Conservation (phyloP, 1,140 invertebrate species). For the Choristoneura fumiferana region DNA sequence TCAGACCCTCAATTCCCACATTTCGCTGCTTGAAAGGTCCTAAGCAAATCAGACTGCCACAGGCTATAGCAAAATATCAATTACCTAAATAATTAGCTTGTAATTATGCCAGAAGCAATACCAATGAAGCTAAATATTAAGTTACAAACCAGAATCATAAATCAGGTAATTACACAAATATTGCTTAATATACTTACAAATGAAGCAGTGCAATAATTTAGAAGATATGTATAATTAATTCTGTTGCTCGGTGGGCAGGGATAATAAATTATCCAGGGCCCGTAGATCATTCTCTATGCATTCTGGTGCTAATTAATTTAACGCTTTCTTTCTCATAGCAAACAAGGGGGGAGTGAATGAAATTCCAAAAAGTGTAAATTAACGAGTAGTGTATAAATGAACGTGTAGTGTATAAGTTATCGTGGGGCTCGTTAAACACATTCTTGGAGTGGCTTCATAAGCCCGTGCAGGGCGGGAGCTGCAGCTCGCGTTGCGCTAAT, state of each 20-base stretch:
- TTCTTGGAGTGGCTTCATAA: slow-evolving; percentile 47
- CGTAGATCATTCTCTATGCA: slow-evolving; percentile 54
- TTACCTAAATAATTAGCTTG: no score
- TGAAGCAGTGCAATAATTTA: slow-evolving; percentile 8
- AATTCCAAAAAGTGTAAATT: slow-evolving; percentile 66
- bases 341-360: slow-evolving; percentile 61
- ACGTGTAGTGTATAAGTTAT: slow-evolving; percentile 66
- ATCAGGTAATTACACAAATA: slow-evolving; percentile 1
- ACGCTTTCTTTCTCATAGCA: slow-evolving; percentile 56
- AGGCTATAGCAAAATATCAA: no score
- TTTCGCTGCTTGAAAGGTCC: no score
- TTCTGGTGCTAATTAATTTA: slow-evolving; percentile 69
- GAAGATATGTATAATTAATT: slow-evolving; percentile 18
- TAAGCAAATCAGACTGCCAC: no score
- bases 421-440: slow-evolving; percentile 58
- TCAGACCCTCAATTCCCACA: no score
- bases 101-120: no score
- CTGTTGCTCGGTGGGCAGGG: slow-evolving; percentile 5
- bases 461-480: neutral
- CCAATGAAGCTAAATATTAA: no score
- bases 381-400: slow-evolving; percentile 64
- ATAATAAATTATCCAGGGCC: slow-evolving; percentile 48
- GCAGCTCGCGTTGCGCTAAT: neutral
- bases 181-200: slow-evolving; percentile 3
- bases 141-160: neutral